Evolutionary conservation across 2,113 vertebrate species (phyloP).

Genomic region (Polypterus senegalus): DNA sequence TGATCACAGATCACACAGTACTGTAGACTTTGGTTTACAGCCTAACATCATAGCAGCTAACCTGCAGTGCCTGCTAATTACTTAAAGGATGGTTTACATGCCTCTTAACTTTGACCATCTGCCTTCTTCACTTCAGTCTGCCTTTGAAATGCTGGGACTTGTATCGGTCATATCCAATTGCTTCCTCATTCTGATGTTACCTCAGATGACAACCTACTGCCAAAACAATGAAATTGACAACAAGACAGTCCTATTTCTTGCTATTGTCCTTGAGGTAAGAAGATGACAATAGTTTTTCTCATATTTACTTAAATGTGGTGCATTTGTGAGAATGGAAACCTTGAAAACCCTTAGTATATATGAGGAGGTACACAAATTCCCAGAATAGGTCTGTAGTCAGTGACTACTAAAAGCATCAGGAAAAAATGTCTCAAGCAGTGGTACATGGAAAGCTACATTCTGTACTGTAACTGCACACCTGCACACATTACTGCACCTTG

Average conservation of each 20-base stretch:
- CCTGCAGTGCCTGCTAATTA: too few relatives aligned
- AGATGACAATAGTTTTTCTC: too few relatives aligned
- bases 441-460: too few relatives aligned
- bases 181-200: conserved; percentile 57
- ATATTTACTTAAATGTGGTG: neutral
- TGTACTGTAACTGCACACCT: too few relatives aligned
- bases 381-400: neutral
- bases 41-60: too few relatives aligned
- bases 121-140: conserved; percentile 29
- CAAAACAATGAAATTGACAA: conserved; percentile 34
- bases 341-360: neutral
- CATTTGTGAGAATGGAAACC: neutral
- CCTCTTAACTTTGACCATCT: neutral
- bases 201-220: conserved; percentile 31
- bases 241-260: conserved; percentile 33
- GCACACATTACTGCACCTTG: too few relatives aligned
- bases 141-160: conserved; percentile 57
- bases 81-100: too few relatives aligned
- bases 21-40: too few relatives aligned
- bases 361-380: neutral
- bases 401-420: neutral
- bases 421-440: neutral
- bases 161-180: conserved; percentile 61
- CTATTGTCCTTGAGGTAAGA: conserved; percentile 48
- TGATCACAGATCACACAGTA: too few relatives aligned